These are phyloP conservation scores for Greenwoodochromis staneri DNA, from an alignment of 2,113 vertebrate genomes.

Conservation along the genomic window DNA sequence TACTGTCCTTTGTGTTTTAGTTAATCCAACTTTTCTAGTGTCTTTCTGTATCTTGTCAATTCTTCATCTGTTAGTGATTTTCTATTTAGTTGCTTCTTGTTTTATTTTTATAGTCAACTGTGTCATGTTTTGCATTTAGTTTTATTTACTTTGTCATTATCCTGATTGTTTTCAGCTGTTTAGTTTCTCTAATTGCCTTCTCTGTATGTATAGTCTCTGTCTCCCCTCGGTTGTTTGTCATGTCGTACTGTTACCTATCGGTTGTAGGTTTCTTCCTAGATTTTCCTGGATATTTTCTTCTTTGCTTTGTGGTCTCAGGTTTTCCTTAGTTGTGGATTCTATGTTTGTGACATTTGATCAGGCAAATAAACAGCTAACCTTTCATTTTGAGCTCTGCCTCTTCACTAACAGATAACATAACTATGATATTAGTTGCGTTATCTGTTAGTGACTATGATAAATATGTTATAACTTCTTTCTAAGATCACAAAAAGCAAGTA, in stretches of 20 bases:
- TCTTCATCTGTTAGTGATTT: not conserved
- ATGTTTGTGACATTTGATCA: not conserved
- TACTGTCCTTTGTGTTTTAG: not conserved
- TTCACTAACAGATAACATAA: not conserved
- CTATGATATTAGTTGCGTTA: not conserved
- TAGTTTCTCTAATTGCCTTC: not conserved
- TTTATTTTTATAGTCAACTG: not conserved
- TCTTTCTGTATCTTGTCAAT: not conserved
- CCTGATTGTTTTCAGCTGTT: not conserved
- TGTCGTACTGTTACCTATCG: not conserved
- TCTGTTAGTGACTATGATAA: not conserved
- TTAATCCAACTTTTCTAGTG: not conserved
- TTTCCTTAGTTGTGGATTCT: not conserved
- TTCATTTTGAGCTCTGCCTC: not conserved
- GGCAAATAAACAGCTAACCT: not conserved
- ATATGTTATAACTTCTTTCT: not conserved
- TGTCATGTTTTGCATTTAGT: not conserved
- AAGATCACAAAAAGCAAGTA: not conserved
- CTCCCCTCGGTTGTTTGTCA: not conserved
- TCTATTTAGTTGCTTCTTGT: not conserved
- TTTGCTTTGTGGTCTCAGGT: not conserved
- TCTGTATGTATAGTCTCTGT: not conserved
- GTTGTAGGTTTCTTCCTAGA: not conserved
- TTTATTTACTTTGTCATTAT: not conserved
- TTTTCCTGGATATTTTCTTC: not conserved